Evolutionary conservation across 1,140 invertebrate genomes (phyloP).

Genomic region (Sminthurinus signatus): DNA sequence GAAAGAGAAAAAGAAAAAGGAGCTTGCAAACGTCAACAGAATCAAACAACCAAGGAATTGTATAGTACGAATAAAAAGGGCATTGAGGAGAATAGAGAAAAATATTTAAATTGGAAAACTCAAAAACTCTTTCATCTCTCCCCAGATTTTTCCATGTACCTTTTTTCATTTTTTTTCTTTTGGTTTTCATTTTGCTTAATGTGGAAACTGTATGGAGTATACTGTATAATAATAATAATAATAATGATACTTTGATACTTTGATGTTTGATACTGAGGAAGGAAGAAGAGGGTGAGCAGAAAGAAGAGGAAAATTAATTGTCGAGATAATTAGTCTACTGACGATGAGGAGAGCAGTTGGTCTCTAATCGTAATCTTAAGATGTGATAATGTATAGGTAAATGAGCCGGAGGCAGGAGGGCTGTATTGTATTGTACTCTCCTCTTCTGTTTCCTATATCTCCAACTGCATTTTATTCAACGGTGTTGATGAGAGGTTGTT

Average conservation of each 20-base stretch:
- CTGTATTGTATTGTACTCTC: slow-evolving; percentile 6
- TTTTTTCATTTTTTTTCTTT: no score
- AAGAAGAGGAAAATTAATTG: slow-evolving; percentile 34
- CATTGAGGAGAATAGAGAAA: slow-evolving; percentile 22
- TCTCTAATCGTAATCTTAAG: slow-evolving; percentile 5
- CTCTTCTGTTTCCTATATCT: not conserved
- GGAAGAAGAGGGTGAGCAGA: slow-evolving; percentile 15
- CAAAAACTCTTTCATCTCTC: not conserved
- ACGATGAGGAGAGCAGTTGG: slow-evolving; percentile 18
- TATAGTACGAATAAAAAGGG: no score
- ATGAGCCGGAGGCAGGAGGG: slow-evolving; percentile 4
- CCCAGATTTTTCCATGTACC: no score
- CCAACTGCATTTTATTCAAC: no score
- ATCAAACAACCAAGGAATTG: no score
- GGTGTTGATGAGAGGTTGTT: no score
- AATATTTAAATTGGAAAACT: slow-evolving; percentile 34
- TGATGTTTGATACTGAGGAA: not conserved
- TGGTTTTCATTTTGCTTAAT: no score
- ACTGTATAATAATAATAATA: no score
- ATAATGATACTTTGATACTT: no score
- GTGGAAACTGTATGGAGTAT: no score
- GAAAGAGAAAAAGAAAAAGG: slow-evolving; percentile 15
- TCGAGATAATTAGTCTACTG: slow-evolving; percentile 33
- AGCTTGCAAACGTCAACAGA: no score
- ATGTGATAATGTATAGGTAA: not conserved